These are phyloP conservation scores for Arctopsyche grandis DNA, from an alignment of 1,140 invertebrate genomes.

Conservation along the genomic window DNA sequence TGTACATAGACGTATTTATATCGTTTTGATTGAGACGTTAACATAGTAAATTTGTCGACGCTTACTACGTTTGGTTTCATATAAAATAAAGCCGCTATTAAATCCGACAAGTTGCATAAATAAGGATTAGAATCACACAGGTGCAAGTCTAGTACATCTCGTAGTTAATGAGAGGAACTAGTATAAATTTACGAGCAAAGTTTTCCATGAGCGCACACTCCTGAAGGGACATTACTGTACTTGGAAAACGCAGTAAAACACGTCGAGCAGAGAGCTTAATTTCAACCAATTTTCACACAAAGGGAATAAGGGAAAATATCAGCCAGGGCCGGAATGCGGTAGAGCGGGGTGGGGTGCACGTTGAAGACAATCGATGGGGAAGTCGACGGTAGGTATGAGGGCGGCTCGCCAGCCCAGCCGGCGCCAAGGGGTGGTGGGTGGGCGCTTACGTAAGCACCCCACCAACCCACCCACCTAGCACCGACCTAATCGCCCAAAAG, in stretches of 20 bases:
- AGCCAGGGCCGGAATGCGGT: not conserved
- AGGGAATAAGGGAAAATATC: conserved; percentile 3
- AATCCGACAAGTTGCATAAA: too few species aligned
- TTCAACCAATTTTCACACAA: conserved; percentile 19
- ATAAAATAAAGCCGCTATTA: too few species aligned
- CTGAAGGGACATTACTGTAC: too few species aligned
- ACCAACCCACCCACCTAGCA: not conserved
- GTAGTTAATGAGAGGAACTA: too few species aligned
- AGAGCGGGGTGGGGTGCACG: not conserved
- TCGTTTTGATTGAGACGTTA: too few species aligned
- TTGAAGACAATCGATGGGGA: conserved; percentile 33
- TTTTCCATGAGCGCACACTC: too few species aligned
- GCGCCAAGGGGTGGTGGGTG: conserved; percentile 34
- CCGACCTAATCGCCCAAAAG: conserved; percentile 3
- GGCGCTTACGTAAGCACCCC: conserved; percentile 32
- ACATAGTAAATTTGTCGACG: too few species aligned
- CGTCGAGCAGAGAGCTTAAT: not conserved
- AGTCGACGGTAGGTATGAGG: not conserved
- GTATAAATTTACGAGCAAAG: too few species aligned
- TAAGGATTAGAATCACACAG: not conserved
- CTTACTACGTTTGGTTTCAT: too few species aligned
- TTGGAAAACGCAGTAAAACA: too few species aligned
- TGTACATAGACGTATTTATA: too few species aligned
- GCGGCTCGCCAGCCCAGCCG: conserved; percentile 48
- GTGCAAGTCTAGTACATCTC: not conserved